Base-by-base conservation (phyloP, 2,113 vertebrate species). In the Phyllopteryx taeniolatus region DNA sequence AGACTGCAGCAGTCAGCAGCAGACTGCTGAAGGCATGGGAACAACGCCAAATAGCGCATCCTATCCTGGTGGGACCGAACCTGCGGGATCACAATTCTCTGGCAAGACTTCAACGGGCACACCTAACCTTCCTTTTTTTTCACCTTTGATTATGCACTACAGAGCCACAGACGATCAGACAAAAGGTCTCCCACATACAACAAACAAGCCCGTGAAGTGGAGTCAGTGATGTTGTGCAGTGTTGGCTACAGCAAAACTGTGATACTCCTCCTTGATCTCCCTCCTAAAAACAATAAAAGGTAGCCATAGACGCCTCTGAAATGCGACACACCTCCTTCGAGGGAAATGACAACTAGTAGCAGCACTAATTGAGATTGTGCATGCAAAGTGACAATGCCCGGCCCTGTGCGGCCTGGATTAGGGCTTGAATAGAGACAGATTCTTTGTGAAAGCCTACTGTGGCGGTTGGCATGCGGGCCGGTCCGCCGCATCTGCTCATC, bases 281-380 rank as follows among this genome's bases (percentile, higher is more conserved):
- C 68, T 77, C 85, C 77, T 83, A 17, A 47, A 84, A 35, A 35
- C 8, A 61, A 17, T 8, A 33, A 19, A 87, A 92, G 91, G 90
- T 87, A 89, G 83, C 77, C 67, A 63, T 74, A 79, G 79, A 88
- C 77, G 77, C 85, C 79, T 77, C 82, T 76, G 87, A 92, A 89
- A 92, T 74, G 80, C 69, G 82, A 90, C 84, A 85, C 86, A 79
- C 78, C 79, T 84, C 78, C 86, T 84, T 84, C 79, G 83, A 86
- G 79, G 87, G 78, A 92, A 92, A 91, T 90, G 92, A 93, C 92
- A 93, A 93, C 93, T 92, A 91, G 90, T 91, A 92, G 91, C 92
- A 92, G 92, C 88, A 90, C 92, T 93, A 94, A 94, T 94, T 93
- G 90, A 94, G 91, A 93, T 93, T 93, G 91, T 90, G 91, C 92